Evolutionary conservation across 2,797 vertebrate genomes (phyloP), one percentile per base, ranked within the genome.

Genomic region (Cetoscarus ocellatus): DNA sequence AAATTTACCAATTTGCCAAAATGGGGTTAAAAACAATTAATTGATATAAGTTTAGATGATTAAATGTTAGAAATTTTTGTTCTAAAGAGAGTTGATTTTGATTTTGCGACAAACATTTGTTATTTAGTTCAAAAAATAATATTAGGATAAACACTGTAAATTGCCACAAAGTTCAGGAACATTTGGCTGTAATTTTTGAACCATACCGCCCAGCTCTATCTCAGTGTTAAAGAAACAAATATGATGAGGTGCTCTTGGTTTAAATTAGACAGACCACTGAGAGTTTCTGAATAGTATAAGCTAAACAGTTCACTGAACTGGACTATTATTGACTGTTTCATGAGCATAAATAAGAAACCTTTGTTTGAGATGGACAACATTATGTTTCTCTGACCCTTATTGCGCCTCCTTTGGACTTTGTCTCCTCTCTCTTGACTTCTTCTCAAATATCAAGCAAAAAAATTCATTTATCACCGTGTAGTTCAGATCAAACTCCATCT

Each of bases 161-260:
- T 27, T 2, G 27, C 27, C 27, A 27, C 27, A 2, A 27, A 27
- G 27, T 27, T 27, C 27, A 2, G 27, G 27, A 27, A 2, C 27
- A 27, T 27, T 27, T 27, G 4, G 27, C 4, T 27, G 4, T 27
- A 4, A 27, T 27, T 27, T 27, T 27, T 27, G 4, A 27, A 27
- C 27, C 27, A 27, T 27, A 27, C 27, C 27, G 27, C 27, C 27
- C 27, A 27, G 27, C 27, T 27, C 27, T 27, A 27, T 27, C 27
- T 27, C 27, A 27, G 27, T 77, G 17, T 64, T 43, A 67, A 42
- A 15, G 14, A 79, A 56, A 60, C 17, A 69, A 62, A 68, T 79
- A 60, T 45, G 50, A 72, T 34, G 14, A 68, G 44, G 66, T 54
- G 14, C 17, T 19, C 13, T 42, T 50, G 1, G 35, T 73, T 67